A percentile compares a stretch with the other conserved stretches of the same genome.
Evolutionary conservation across 2,888 invertebrate genomes (phyloP).

Genomic region (Caenorhabditis sp.): DNA sequence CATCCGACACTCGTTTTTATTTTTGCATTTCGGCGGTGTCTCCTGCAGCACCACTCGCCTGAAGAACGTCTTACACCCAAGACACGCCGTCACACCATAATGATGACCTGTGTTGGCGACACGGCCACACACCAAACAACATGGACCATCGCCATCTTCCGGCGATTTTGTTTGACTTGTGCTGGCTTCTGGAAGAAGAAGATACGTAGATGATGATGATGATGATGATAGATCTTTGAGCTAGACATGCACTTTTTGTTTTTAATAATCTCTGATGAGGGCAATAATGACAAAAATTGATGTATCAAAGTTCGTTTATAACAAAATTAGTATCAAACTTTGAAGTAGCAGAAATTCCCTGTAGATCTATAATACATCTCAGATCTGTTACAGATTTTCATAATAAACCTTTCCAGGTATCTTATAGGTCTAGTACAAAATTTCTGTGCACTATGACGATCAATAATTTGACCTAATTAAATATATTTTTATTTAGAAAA

Average conservation of each 20-base stretch:
- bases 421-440: no score
- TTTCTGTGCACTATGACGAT: no score
- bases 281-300: no score
- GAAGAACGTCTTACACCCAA: constrained; percentile 52
- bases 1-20: constrained; percentile 42
- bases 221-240: no score
- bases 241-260: not conserved
- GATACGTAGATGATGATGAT: not conserved
- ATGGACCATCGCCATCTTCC: constrained; percentile 10
- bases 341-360: no score
- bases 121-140: constrained; percentile 50
- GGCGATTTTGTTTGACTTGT: not conserved
- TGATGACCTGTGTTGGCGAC: constrained; percentile 53
- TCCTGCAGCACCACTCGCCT: constrained; percentile 46
- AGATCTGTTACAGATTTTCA: no score
- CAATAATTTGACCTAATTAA: no score
- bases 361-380: no score
- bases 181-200: constrained; percentile 10
- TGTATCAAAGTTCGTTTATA: not conserved
- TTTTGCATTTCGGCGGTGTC: constrained; percentile 44
- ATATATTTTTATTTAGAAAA: no score
- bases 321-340: not conserved
- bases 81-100: constrained; percentile 52
- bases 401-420: no score
- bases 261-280: no score